Evolutionary conservation across 2,113 vertebrate species (phyloP).

Genomic region (Notarius quadriscutis): DNA sequence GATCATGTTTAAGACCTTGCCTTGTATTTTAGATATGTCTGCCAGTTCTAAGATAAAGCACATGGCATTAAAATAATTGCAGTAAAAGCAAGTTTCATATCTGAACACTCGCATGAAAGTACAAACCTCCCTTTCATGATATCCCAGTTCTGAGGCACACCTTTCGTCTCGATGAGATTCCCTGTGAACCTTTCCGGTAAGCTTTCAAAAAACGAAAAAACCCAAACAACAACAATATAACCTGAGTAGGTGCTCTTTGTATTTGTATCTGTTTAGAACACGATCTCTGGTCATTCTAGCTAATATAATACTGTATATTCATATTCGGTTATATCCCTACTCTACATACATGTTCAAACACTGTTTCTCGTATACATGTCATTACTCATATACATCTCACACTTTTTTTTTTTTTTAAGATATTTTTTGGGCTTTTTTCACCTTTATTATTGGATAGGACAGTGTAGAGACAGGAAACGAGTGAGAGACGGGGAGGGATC

Average conservation of each 20-base stretch:
- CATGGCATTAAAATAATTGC: background rate
- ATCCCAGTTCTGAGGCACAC: background rate
- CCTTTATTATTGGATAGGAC: too few relatives aligned
- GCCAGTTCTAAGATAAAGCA: background rate
- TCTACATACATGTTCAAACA: background rate
- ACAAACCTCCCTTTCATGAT: background rate
- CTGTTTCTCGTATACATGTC: background rate
- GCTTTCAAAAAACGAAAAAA: too few relatives aligned
- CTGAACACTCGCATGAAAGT: background rate
- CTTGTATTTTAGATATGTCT: constrained; percentile 4
- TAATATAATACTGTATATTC: background rate
- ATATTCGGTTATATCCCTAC: background rate
- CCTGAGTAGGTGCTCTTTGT: too few relatives aligned
- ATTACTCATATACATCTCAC: too few relatives aligned
- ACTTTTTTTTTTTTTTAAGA: too few relatives aligned
- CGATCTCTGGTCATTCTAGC: background rate
- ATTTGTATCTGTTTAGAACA: too few relatives aligned
- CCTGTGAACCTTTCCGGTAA: background rate
- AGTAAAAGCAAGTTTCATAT: background rate
- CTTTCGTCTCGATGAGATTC: background rate
- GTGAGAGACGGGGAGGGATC: too few relatives aligned
- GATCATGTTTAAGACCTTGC: background rate
- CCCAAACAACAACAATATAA: background rate
- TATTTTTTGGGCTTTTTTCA: too few relatives aligned
- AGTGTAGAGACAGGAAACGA: too few relatives aligned